Conservation (phyloP, 1,140 invertebrate species). For the Conopomorpha cramerella region DNA sequence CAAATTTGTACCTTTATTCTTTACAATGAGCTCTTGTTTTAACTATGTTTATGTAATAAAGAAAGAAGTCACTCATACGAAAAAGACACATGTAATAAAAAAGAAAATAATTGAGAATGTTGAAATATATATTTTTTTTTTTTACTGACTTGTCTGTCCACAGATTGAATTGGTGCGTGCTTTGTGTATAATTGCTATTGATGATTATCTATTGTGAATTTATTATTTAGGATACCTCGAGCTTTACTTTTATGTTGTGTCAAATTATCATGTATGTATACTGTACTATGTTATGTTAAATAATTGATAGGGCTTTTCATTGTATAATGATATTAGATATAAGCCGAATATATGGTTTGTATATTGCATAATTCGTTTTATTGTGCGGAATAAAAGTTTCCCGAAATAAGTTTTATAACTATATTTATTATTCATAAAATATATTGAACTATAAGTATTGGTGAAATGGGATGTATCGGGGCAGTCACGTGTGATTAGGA, state of each 20-base stretch:
- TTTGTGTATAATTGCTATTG: too few relatives aligned
- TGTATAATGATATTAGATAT: constrained; percentile 31
- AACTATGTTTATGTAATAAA: too few relatives aligned
- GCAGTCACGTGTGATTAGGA: too few relatives aligned
- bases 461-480: too few relatives aligned
- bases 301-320: constrained; percentile 28
- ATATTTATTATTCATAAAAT: background rate
- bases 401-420: background rate
- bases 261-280: constrained; percentile 8
- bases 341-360: constrained; percentile 33
- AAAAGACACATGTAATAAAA: too few relatives aligned
- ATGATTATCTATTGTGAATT: constrained; percentile 4
- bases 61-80: too few relatives aligned
- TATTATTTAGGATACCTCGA: constrained; percentile 5
- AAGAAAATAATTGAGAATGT: too few relatives aligned
- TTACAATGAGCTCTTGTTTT: too few relatives aligned
- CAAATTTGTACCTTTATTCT: too few relatives aligned
- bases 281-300: constrained; percentile 19
- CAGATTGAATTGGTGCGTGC: too few relatives aligned
- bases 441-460: background rate
- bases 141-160: too few relatives aligned
- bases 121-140: too few relatives aligned
- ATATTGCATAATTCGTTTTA: constrained; percentile 7
- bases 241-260: constrained; percentile 5
- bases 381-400: background rate